Conservation (phyloP, 2,113 vertebrate species). For the Pangasianodon gigas region DNA sequence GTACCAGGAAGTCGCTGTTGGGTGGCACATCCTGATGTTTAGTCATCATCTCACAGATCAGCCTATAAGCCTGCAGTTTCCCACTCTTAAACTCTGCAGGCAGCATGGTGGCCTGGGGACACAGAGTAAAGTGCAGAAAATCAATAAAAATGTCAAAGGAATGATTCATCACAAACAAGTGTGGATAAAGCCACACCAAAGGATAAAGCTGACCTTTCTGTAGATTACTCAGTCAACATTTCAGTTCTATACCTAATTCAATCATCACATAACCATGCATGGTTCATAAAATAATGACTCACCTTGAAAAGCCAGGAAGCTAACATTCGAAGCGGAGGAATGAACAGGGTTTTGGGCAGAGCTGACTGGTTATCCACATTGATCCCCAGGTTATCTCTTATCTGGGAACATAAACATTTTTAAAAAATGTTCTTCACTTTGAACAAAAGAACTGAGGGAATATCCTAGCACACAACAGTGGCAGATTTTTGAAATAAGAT, state of each 20-base stretch:
- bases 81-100: constrained; percentile 90
- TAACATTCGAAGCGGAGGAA: constrained; percentile 96
- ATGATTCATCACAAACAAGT: not conserved
- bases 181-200: not conserved
- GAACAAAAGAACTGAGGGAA: not conserved
- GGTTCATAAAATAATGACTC: constrained; percentile 27
- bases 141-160: not conserved
- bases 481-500: not conserved
- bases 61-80: constrained; percentile 90
- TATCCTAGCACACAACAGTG: not conserved
- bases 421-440: not conserved
- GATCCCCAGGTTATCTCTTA: constrained; percentile 95
- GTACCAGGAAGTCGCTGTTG: constrained; percentile 91
- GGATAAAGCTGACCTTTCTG: not conserved
- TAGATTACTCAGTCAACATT: constrained; percentile 1
- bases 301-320: constrained; percentile 97
- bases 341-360: constrained; percentile 84
- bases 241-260: not conserved
- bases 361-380: constrained; percentile 92
- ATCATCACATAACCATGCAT: not conserved
- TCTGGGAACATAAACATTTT: constrained; percentile 68
- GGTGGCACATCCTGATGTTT: constrained; percentile 94
- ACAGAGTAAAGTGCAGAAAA: constrained; percentile 2
- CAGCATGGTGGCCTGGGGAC: constrained; percentile 84
- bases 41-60: constrained; percentile 98